A percentile compares a stretch with the other conserved stretches of the same genome.
These are phyloP conservation scores for Hylaeus volcanicus DNA, from an alignment of 1,140 invertebrate genomes.

Conservation along the genomic window DNA sequence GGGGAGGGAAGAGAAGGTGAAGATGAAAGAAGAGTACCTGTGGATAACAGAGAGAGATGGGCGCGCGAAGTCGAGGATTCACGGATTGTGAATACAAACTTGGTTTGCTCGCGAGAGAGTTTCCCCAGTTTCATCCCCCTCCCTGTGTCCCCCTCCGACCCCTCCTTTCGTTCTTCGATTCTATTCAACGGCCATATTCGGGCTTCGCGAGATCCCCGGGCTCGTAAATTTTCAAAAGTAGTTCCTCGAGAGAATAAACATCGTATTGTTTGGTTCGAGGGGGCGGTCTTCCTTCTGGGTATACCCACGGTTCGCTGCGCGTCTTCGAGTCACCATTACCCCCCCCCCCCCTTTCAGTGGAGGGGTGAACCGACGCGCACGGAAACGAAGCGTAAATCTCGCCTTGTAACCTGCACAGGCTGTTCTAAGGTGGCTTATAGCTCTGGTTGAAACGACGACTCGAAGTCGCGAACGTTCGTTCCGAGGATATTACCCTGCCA, in stretches of 20 bases:
- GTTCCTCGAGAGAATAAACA: slow-evolving; percentile 51
- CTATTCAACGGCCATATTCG: slow-evolving; percentile 49
- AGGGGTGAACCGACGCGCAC: background rate
- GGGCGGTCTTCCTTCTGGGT: background rate
- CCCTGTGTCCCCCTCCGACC: too few relatives aligned
- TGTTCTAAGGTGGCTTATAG: too few relatives aligned
- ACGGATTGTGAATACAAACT: slow-evolving; percentile 40
- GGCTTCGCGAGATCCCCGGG: slow-evolving; percentile 13
- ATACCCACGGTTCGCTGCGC: background rate
- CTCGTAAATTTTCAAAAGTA: slow-evolving; percentile 58
- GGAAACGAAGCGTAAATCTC: slow-evolving; percentile 11
- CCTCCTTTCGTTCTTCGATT: slow-evolving; percentile 42
- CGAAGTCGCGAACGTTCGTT: too few relatives aligned
- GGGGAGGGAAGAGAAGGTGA: background rate
- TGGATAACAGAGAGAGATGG: too few relatives aligned
- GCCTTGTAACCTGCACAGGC: background rate
- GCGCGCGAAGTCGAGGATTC: background rate
- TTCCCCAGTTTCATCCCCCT: background rate
- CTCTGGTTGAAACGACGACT: too few relatives aligned
- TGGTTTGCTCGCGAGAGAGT: background rate
- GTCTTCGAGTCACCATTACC: slow-evolving; percentile 3
- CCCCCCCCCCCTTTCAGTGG: too few relatives aligned
- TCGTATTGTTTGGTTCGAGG: slow-evolving; percentile 55
- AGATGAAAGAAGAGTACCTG: too few relatives aligned
- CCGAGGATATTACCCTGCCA: too few relatives aligned